These are phyloP conservation scores for Spinibarbus caldwelli DNA, from an alignment of 2,797 vertebrate genomes.

Conservation along the genomic window DNA sequence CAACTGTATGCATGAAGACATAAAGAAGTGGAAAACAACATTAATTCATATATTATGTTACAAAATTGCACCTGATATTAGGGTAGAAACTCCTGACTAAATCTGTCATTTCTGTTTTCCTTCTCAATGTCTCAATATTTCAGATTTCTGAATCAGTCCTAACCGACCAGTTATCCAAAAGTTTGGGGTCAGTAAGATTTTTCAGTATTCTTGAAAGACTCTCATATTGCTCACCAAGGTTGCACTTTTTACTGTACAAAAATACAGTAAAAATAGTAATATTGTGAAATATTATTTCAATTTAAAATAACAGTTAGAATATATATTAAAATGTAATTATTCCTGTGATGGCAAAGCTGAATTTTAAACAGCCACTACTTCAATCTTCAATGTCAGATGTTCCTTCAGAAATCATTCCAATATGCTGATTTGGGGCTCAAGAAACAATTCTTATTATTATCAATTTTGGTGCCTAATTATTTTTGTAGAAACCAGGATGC, in stretches of 20 bases:
- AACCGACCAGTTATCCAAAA: no score
- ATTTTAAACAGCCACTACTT: no score
- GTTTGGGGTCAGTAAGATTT: neutral
- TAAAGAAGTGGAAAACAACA: neutral
- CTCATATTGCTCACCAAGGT: neutral
- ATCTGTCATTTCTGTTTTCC: no score
- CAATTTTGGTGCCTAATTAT: neutral
- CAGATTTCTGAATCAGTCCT: neutral
- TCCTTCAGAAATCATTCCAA: neutral
- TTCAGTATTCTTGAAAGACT: neutral
- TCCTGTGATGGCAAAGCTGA: no score
- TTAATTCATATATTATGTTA: neutral
- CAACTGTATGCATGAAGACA: no score
- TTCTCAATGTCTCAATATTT: neutral
- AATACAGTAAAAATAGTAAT: neutral
- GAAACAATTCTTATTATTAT: no score
- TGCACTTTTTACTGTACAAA: neutral
- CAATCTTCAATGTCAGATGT: neutral
- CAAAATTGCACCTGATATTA: neutral
- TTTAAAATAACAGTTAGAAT: neutral
- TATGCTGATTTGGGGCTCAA: neutral
- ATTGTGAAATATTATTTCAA: neutral
- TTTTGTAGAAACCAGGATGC: neutral
- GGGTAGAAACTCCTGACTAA: no score
- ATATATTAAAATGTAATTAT: no score